Evolutionary conservation across 2,797 vertebrate genomes (phyloP).

Genomic region (Phrynocephalus guinanensis): DNA sequence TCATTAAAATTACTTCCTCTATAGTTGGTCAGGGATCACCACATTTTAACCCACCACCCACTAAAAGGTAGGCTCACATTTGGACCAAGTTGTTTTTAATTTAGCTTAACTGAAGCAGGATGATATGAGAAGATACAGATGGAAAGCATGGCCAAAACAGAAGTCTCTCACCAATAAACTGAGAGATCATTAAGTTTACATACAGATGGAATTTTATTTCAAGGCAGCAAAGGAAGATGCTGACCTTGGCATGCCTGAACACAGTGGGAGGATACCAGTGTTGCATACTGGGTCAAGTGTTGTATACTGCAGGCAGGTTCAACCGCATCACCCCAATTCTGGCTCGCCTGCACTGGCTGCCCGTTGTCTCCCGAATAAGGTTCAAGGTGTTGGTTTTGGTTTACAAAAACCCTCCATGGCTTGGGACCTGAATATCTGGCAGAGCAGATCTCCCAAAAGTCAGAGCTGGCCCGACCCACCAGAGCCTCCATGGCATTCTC

Average conservation of each 20-base stretch:
- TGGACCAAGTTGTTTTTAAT: constrained; percentile 10
- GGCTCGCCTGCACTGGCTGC: too few species aligned
- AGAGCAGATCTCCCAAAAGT: too few species aligned
- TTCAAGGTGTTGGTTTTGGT: too few species aligned
- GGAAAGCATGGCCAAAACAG: not conserved
- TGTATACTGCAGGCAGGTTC: not conserved
- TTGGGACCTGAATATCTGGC: too few species aligned
- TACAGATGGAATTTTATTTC: not conserved
- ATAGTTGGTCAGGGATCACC: not conserved
- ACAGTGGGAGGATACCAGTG: not conserved
- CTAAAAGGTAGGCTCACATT: constrained; percentile 21
- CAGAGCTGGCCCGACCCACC: too few species aligned
- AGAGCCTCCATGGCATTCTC: too few species aligned
- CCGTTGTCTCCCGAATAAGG: too few species aligned
- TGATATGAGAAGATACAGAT: not conserved
- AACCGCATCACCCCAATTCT: too few species aligned
- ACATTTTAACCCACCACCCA: not conserved
- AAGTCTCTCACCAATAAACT: not conserved
- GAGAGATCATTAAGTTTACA: not conserved
- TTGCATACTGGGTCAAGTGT: not conserved
- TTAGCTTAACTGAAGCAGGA: constrained; percentile 9
- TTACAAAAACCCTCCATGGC: too few species aligned
- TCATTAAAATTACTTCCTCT: constrained; percentile 19
- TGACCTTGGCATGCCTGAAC: not conserved
- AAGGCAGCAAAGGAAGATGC: not conserved